Conservation (phyloP, 2,797 vertebrate genomes). For the Characodon lateralis region DNA sequence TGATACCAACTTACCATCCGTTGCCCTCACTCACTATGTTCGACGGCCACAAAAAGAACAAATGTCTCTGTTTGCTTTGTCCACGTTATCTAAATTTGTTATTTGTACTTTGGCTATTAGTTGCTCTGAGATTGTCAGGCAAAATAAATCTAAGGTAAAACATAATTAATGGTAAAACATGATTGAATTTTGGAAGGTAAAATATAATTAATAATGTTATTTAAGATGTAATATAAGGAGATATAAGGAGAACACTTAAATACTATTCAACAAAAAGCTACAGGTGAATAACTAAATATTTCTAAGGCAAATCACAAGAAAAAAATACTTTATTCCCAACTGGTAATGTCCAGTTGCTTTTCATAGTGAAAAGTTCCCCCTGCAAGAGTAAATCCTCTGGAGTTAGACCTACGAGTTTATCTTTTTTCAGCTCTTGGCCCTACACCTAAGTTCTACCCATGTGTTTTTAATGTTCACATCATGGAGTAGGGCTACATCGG, state of each 20-base stretch:
- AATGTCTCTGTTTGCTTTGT: constrained; percentile 4
- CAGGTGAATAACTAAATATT: not conserved
- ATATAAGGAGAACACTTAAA: too few species aligned
- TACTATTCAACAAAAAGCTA: not conserved
- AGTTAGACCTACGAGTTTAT: not conserved
- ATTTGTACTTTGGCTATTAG: not conserved
- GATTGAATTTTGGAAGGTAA: not conserved
- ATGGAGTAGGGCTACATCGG: not conserved
- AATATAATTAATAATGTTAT: too few species aligned
- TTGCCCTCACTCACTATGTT: constrained; percentile 19
- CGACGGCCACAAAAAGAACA: constrained; percentile 14
- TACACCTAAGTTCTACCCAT: too few species aligned
- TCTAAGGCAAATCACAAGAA: not conserved
- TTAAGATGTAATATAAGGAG: too few species aligned
- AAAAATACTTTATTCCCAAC: not conserved
- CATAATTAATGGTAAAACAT: not conserved
- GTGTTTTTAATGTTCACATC: too few species aligned
- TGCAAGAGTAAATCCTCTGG: not conserved
- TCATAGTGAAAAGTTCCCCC: not conserved
- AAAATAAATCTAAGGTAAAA: not conserved
- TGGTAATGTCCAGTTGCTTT: not conserved
- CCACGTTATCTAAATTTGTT: not conserved
- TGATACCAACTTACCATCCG: constrained; percentile 27
- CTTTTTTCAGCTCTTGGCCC: too few species aligned
- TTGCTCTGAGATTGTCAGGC: not conserved